Base-by-base conservation (phyloP, 2,888 invertebrate genomes). In the Taphrorychus bicolor region DNA sequence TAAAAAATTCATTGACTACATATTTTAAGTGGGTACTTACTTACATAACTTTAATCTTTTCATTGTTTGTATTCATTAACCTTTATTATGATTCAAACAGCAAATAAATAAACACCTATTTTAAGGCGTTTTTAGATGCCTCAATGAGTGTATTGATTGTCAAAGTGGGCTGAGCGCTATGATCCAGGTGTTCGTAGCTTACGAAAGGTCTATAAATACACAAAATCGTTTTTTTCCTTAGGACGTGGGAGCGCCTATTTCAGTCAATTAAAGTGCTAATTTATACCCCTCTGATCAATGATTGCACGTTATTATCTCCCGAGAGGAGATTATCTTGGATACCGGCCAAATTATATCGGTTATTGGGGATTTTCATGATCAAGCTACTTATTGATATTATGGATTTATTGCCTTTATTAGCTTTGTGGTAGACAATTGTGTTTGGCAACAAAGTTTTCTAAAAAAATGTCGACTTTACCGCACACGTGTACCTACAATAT, bases 191-290 rank as follows among this genome's bases (percentile, higher is more conserved):
- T 56, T 56, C n/a, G n/a, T n/a, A 45, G 40, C 41, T 32, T 56
- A 56, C 56, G 40, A 32, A 56, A 56, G 18, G 19, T 56, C 56
- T 56, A 56, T 23, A 56, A 56, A 56, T 56, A 56, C 56, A n/a
- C n/a, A 17, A 41, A 41, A 7, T 17, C 18, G 45, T 14, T 45
- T 45, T 45, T 45, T 45, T 45, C 17, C 17, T 11, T 11, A 7
- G 45, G 18, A 40, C 41, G 56, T 56, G 56, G 56, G 56, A 40
- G 56, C 40, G 32, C 56, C 40, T 14, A 40, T 56, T 56, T 56
- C 40, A 56, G 41, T 40, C 18, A 14, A 56, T 56, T 32, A 56
- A 56, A 17, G 14, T 45, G 45, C 45, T n/a, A 45, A 45, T 45
- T 45, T 45, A 45, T 45, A 45, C 45, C n/a, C n/a, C 45, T 14